phyloP scores from a whole-genome alignment of 2,888 invertebrate species.

The Thymelicus sylvestris region DNA sequence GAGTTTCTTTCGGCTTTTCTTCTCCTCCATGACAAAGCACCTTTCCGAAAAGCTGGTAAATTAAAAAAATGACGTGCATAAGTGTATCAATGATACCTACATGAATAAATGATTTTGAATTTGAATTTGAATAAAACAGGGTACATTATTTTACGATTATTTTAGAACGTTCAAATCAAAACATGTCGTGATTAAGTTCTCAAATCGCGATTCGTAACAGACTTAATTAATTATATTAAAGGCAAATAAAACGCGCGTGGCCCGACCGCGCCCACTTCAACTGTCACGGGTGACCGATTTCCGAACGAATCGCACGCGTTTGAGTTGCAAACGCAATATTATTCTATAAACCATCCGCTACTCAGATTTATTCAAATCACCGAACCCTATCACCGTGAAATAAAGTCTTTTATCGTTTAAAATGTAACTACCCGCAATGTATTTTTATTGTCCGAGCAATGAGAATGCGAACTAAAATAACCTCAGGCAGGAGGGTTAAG shows the following conservation, averaged over 20 bases:
- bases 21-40: too few relatives aligned
- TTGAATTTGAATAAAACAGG: too few relatives aligned
- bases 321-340: slow-evolving; percentile 61
- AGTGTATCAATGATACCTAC: too few relatives aligned
- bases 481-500: slow-evolving; percentile 62
- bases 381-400: slow-evolving; percentile 38
- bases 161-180: slow-evolving; percentile 3
- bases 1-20: too few relatives aligned
- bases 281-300: slow-evolving; percentile 64
- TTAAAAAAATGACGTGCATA: too few relatives aligned
- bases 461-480: slow-evolving; percentile 55
- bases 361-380: neutral
- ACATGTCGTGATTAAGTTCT: slow-evolving; percentile 27
- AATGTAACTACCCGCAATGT: neutral
- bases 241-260: slow-evolving; percentile 75
- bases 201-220: slow-evolving; percentile 56
- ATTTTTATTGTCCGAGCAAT: slow-evolving; percentile 47
- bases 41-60: too few relatives aligned
- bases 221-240: slow-evolving; percentile 74
- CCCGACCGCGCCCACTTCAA: slow-evolving; percentile 67
- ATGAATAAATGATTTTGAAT: too few relatives aligned
- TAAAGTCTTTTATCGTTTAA: slow-evolving; percentile 47
- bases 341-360: slow-evolving; percentile 40
- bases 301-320: slow-evolving; percentile 58
- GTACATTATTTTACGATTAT: too few relatives aligned